These are phyloP conservation scores for Trichosurus vulpecula DNA, from an alignment of 2,797 vertebrate species.

Conservation along the genomic window DNA sequence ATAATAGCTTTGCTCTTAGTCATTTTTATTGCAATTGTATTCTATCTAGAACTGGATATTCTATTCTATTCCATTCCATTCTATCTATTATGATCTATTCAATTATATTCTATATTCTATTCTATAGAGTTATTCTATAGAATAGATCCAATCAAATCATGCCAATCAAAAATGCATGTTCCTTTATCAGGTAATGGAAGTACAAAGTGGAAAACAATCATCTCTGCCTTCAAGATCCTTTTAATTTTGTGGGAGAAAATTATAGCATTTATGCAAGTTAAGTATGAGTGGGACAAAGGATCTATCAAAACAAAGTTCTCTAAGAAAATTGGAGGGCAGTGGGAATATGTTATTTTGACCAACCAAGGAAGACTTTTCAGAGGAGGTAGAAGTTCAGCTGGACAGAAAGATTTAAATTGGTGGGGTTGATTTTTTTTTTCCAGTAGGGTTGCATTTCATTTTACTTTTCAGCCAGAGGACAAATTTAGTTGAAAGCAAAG, in stretches of 20 bases:
- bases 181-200: not conserved
- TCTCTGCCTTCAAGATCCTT: not conserved
- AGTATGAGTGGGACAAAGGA: not conserved
- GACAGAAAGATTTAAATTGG: not conserved
- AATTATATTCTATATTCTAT: too few relatives aligned
- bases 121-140: too few relatives aligned
- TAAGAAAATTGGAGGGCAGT: not conserved
- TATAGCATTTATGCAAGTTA: not conserved
- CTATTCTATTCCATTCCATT: not conserved
- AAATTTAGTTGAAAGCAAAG: not conserved
- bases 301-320: not conserved
- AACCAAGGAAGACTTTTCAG: not conserved
- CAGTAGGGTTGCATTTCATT: not conserved
- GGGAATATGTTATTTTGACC: not conserved
- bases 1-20: too few relatives aligned
- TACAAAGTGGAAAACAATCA: too few relatives aligned
- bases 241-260: too few relatives aligned
- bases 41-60: not conserved
- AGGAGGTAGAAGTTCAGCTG: not conserved
- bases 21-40: not conserved
- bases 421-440: not conserved
- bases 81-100: too few relatives aligned
- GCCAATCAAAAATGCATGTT: not conserved
- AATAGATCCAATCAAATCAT: too few relatives aligned
- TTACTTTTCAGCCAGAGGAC: not conserved